Evolutionary conservation across 2,113 vertebrate genomes (phyloP).

Genomic region (Cryptotis parvus): DNA sequence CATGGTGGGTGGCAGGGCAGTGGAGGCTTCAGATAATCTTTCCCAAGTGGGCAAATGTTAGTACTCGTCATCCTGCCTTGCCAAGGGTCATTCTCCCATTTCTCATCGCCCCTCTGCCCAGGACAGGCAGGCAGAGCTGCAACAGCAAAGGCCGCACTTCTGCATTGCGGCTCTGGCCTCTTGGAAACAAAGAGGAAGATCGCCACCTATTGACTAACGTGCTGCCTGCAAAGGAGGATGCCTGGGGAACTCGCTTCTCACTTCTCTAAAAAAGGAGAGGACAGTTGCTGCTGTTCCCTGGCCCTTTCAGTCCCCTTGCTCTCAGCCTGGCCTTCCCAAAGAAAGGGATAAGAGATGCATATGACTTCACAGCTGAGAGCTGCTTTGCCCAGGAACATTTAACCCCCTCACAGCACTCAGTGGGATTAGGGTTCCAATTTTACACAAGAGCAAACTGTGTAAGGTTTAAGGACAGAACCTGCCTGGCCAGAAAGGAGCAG

Average conservation of each 20-base stretch:
- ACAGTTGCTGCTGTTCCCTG: neutral
- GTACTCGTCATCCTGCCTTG: neutral
- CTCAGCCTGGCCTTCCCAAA: neutral
- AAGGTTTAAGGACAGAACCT: neutral
- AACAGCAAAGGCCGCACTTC: neutral
- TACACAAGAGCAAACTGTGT: neutral
- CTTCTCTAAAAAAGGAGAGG: neutral
- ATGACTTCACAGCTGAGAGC: neutral
- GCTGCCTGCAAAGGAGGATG: constrained; percentile 70
- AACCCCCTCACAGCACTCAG: neutral
- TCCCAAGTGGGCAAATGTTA: neutral
- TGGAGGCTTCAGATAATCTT: neutral
- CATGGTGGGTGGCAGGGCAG: neutral
- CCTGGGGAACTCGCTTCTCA: neutral
- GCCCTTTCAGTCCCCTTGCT: neutral
- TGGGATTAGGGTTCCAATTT: neutral
- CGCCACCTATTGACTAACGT: constrained; percentile 84
- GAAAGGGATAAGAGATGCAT: neutral
- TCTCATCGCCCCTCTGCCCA: neutral
- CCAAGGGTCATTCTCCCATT: neutral
- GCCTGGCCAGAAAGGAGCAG: neutral
- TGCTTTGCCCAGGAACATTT: no score
- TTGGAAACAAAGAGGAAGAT: constrained; percentile 75
- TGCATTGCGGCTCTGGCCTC: constrained; percentile 32
- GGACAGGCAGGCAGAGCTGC: constrained; percentile 19